These are phyloP conservation scores for Agapostemon virescens DNA, from an alignment of 2,888 invertebrate genomes.

Conservation along the genomic window DNA sequence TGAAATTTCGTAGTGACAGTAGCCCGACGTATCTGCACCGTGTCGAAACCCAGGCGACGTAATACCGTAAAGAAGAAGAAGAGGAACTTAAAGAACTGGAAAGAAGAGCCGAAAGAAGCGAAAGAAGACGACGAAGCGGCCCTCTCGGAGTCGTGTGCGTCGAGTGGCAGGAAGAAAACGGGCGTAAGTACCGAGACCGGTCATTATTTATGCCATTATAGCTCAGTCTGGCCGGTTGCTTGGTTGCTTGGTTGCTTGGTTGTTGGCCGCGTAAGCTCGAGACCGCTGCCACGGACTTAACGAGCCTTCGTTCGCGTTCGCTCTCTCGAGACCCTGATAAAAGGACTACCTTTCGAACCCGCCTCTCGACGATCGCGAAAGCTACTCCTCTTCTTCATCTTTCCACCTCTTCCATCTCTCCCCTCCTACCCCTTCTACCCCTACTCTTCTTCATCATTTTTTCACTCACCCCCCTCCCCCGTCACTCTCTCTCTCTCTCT, in stretches of 20 bases:
- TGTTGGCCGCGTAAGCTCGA: constrained; percentile 39
- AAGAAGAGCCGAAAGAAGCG: constrained; percentile 15
- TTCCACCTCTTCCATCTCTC: constrained; percentile 11
- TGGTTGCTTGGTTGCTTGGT: constrained; percentile 18
- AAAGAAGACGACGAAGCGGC: constrained; percentile 18
- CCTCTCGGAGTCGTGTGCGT: constrained; percentile 48
- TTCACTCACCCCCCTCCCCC: too few species aligned
- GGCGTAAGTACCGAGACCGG: constrained; percentile 61
- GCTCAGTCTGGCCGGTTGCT: constrained; percentile 52
- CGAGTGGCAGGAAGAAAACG: constrained; percentile 60
- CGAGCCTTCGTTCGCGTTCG: constrained; percentile 65
- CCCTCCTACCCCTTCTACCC: neutral
- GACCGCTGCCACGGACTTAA: constrained; percentile 59
- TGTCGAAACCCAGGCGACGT: neutral
- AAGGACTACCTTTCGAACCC: constrained; percentile 57
- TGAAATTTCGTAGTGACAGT: constrained; percentile 53
- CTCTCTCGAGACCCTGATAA: constrained; percentile 52
- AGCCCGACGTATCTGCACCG: constrained; percentile 33
- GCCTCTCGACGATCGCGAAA: constrained; percentile 51
- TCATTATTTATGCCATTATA: constrained; percentile 63
- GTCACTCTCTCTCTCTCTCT: neutral
- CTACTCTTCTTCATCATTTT: neutral
- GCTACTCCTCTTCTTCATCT: constrained; percentile 39
- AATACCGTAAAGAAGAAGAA: constrained; percentile 17
- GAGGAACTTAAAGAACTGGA: neutral